Base-by-base conservation (phyloP, 2,888 invertebrate species). In the Ormyrus pomaceus region DNA sequence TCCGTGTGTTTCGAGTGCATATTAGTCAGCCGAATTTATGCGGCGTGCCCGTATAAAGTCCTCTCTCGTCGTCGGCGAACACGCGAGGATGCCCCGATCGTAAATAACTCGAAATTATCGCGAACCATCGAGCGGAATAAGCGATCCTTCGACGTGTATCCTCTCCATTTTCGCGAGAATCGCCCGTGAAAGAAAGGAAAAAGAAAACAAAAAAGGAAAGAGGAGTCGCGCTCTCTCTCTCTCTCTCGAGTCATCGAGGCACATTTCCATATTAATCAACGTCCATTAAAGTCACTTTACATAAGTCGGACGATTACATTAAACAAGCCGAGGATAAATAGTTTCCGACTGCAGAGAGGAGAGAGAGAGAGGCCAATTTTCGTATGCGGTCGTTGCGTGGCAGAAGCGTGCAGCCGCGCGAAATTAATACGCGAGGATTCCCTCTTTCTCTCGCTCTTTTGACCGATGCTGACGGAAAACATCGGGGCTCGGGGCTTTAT, bases 251-350 rank as follows among this genome's bases (percentile, higher is more conserved):
- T 9, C 9, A 53, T 66, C 10, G 53, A 56, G 56, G 13, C 53
- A 59, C 59, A 72, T 76, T 77, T 73, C 64, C 58, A 73, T 80
- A 80, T 80, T 77, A 80, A 77, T 80, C 80, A 69, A 69, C 68
- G 62, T 69, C 73, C 72, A 69, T 77, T 80, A 80, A 19, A 68
- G 77, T 69, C 68, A 64, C 66, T 76, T 80, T 71, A 76, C 75
- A 72, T 71, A 80, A 76, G 76, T 76, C 68, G 53, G 50, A 72
- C 72, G 71, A 80, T 74, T 74, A 74, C 64, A 45, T 71, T 76
- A 71, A 80, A 80, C 79, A 66, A 80, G 75, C 75, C 70, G 79
- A 71, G 75, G 75, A 80, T 80, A 80, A 80, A 80, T 80, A 71
- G 75, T 76, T 76, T 65, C 70, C 66, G 71, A 65, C 75, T 50